Percentiles rank a stretch among this genome's conserved stretches.
phyloP scores from a whole-genome alignment of 2,113 vertebrate genomes.

The Petroica traversi region DNA sequence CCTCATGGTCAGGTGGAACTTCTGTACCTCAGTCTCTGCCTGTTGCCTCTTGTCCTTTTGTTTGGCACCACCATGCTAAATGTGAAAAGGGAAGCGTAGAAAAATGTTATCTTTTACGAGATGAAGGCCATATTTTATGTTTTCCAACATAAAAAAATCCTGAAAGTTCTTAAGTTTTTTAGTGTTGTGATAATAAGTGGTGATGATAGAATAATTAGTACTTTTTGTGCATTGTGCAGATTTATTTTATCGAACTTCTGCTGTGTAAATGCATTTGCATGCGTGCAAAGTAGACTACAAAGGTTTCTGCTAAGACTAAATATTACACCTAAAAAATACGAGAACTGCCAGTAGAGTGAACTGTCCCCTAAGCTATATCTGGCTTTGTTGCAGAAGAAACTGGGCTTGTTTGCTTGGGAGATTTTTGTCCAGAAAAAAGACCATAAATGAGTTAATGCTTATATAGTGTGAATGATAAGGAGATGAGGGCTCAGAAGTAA shows the following conservation, averaged over 20 bases:
- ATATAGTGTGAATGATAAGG: neutral
- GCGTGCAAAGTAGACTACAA: neutral
- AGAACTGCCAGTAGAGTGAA: neutral
- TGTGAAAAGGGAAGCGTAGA: neutral
- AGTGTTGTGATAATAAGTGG: neutral
- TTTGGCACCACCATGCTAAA: neutral
- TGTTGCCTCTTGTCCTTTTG: neutral
- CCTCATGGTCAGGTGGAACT: neutral
- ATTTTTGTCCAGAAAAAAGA: neutral
- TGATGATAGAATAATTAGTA: neutral
- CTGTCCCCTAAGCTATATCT: neutral
- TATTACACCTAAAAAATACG: neutral
- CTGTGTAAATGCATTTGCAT: neutral
- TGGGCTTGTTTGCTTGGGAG: neutral
- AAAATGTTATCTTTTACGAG: neutral
- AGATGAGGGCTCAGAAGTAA: neutral
- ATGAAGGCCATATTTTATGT: neutral
- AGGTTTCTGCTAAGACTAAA: neutral
- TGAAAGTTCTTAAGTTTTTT: neutral
- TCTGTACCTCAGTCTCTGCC: neutral
- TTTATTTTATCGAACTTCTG: neutral
- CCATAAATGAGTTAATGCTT: neutral
- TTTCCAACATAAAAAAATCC: neutral
- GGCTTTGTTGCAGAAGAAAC: neutral
- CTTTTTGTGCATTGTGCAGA: neutral